A percentile compares a stretch with the other conserved stretches of the same genome.
phyloP scores from a whole-genome alignment of 2,888 invertebrate genomes.

The Slavum lentiscoides region DNA sequence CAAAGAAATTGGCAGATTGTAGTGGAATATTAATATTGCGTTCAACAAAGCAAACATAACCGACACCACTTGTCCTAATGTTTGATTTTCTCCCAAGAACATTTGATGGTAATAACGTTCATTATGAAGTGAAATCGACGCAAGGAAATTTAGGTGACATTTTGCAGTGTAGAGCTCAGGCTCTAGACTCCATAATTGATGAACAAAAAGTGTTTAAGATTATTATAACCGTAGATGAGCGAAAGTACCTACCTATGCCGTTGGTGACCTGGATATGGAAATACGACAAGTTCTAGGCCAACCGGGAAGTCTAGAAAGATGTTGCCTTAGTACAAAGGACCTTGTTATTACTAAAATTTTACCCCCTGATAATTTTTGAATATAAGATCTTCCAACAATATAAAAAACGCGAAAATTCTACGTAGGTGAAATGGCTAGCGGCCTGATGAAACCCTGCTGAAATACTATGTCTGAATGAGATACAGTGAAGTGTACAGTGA shows the following conservation, averaged over 20 bases:
- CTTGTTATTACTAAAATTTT: neutral
- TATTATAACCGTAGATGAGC: neutral
- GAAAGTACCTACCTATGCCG: neutral
- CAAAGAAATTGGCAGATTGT: neutral
- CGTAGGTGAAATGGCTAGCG: neutral
- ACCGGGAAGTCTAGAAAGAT: neutral
- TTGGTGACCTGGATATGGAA: neutral
- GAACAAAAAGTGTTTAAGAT: neutral
- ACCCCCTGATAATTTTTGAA: neutral
- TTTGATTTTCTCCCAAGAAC: neutral
- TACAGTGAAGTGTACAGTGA: too few species aligned
- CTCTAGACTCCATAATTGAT: neutral
- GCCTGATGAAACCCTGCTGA: neutral
- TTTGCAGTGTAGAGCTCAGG: neutral
- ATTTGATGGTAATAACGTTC: neutral
- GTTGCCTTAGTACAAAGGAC: neutral
- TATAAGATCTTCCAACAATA: neutral
- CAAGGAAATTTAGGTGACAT: neutral
- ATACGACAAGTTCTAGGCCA: neutral
- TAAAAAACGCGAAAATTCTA: neutral
- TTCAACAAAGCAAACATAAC: neutral
- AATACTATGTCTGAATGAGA: too few species aligned
- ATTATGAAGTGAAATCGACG: neutral
- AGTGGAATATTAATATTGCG: neutral
- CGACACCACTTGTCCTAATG: neutral